These are phyloP conservation scores for Beroe ovata DNA, from an alignment of 37 sponge, comb jelly and placozoan species.

Conservation along the genomic window DNA sequence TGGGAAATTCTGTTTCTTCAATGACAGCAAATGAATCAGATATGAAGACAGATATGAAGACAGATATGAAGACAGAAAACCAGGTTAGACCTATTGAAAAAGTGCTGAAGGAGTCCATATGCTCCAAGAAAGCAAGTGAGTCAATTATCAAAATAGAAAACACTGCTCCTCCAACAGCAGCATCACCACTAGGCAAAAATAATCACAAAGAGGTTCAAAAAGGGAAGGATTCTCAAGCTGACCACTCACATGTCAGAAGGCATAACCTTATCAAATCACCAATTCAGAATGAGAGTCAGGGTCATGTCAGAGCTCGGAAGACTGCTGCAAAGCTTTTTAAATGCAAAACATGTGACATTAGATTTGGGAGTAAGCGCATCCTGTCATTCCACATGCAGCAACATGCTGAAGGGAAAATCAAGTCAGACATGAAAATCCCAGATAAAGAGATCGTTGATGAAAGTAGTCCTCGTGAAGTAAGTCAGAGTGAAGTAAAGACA, in stretches of 20 bases:
- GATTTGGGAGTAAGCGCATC: conserved; percentile 37
- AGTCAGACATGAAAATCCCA: not conserved
- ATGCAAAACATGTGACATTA: conserved; percentile 46
- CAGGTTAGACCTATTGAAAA: not conserved
- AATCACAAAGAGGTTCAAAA: not conserved
- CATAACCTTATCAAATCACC: not conserved
- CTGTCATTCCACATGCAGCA: conserved; percentile 41
- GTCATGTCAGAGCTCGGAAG: conserved; percentile 10
- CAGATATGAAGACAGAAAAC: not conserved
- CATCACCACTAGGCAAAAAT: not conserved
- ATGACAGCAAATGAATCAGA: not conserved
- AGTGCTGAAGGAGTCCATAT: not conserved
- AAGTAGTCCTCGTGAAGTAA: not conserved
- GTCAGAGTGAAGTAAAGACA: not conserved
- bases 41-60: not conserved
- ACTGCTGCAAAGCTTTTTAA: conserved; percentile 61
- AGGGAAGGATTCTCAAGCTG: not conserved
- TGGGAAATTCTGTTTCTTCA: conserved; percentile 12
- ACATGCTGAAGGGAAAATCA: conserved; percentile 38
- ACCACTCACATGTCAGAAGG: not conserved
- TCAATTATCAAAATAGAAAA: not conserved
- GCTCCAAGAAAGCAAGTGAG: not conserved
- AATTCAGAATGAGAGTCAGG: not conserved
- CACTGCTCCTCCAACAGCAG: not conserved
- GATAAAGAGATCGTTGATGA: not conserved